Base-by-base conservation (phyloP, 2,888 invertebrate species). In the Troglohyphantes excavatus region DNA sequence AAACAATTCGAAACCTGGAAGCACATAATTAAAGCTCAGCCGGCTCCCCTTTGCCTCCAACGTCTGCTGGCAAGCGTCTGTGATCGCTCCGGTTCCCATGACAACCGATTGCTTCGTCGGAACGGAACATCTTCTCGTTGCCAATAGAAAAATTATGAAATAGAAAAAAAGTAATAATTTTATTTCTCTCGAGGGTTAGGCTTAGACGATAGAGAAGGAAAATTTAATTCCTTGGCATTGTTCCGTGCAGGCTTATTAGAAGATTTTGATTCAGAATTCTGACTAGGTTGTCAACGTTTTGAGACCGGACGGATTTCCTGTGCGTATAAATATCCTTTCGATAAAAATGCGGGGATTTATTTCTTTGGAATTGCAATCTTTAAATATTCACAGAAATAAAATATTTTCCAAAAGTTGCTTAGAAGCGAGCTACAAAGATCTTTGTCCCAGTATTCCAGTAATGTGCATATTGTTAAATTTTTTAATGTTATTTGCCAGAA, bases 41-140 rank as follows among this genome's bases (percentile, higher is more conserved):
- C 43, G n/a, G 21, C 11, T 68, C 29, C n/a, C 7, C 3, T 9
- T 43, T 65, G 21, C 65, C 27, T 63, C 27, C 75, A 17, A 23
- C 39, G 76, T 76, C 83, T 76, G 67, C 61, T 85, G 85, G 85
- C 85, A 85, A 39, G 76, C 67, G 27, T 85, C 67, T 85, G 85
- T 85, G 76, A 43, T 78, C 76, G 27, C 43, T 1, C n/a, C 5
- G 0, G 85, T 85, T 39, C 13, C 68, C 68, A 68, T 76, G 85
- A 68, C 26, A 78, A 76, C 85, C 39, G 85, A 85, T 78, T 78
- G 68, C 76, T 67, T 29, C 75, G 17, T 39, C 33, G 29, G n/a
- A n/a, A n/a, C 39, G 43, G 21, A 59, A 82, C 82, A 70, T 61
- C 39, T 39, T 33, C 26, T 39, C 43, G 73, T 63, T 72, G 61